Evolutionary conservation across 2,113 vertebrate genomes (phyloP).

Genomic region (Ariopsis seemanni): DNA sequence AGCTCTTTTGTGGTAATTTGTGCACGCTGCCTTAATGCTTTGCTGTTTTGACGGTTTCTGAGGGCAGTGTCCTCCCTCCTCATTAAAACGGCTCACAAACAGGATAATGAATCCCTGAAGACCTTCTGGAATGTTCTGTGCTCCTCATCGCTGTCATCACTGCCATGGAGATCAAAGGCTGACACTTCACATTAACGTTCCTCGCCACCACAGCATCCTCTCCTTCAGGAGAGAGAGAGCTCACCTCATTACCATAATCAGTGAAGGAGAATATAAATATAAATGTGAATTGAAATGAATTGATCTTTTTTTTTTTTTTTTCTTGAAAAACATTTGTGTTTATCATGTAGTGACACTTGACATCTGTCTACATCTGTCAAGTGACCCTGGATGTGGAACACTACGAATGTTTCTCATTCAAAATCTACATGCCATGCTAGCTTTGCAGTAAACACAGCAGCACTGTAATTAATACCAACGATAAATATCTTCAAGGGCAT

Average conservation of each 20-base stretch:
- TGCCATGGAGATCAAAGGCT: conserved; percentile 73
- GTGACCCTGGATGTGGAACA: neutral
- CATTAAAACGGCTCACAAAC: conserved; percentile 74
- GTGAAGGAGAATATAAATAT: too few relatives aligned
- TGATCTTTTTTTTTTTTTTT: too few relatives aligned
- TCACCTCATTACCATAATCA: too few relatives aligned
- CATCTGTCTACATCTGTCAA: neutral
- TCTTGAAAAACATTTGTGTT: neutral
- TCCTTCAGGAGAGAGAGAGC: neutral
- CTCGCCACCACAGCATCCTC: conserved; percentile 9
- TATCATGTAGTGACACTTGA: neutral
- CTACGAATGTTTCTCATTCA: neutral
- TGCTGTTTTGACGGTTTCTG: conserved; percentile 43
- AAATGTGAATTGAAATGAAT: too few relatives aligned
- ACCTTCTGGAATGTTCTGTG: conserved; percentile 47
- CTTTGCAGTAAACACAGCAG: neutral
- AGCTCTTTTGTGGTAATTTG: conserved; percentile 33
- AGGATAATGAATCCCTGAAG: conserved; percentile 73
- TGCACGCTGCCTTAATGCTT: conserved; percentile 8
- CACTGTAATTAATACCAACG: neutral
- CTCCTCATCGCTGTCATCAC: conserved; percentile 65
- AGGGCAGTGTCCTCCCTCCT: conserved; percentile 65
- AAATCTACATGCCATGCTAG: neutral
- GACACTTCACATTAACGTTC: conserved; percentile 60
- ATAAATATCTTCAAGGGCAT: neutral